Base-by-base conservation (phyloP, 2,888 invertebrate species). In the Torymus tubicola region DNA sequence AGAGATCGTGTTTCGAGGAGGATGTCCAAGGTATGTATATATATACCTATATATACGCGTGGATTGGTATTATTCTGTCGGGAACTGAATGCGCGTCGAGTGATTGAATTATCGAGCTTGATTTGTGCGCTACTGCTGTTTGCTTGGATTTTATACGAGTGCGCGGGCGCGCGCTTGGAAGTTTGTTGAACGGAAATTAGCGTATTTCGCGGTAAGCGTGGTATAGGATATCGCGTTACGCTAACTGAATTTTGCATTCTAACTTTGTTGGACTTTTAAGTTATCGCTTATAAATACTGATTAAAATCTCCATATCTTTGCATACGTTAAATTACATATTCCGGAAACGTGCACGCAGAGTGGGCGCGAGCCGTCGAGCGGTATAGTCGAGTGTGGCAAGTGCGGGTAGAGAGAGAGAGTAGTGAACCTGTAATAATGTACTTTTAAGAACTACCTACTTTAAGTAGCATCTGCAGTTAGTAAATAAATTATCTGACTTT, bases 321-420 rank as follows among this genome's bases (percentile, higher is more conserved):
- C 70, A 57, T 69, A 11, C 42, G 58, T 58, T 70, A 50, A 70
- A 70, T 70, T 60, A 50, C 13, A 50, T 70, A 70, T 58, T 57
- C 16, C 50, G 13, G 52, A 61, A 18, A 42, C 70, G 70, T 10
- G 60, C 13, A 11, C 13, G 58, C 31, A 31, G 31, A 31, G 31
- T 8, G 31, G 8, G 31, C 31, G 31, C 31, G 31, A 31, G 3
- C 4, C 31, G 31, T 31, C 8, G 31, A 31, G 31, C 31, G 31
- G 31, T 31, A 31, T n/a, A 3, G 12, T 31, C 24, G 16, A 58
- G 31, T 42, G 16, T 16, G n/a, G 2, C 11, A 60, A 13, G 14
- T 8, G 18, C 24, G 31, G 31, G 31, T 31, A 31, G 31, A 31
- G 31, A 31, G 31, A n/a, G n/a, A n/a, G n/a, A n/a, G n/a, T 31